phyloP scores from a whole-genome alignment of 2,113 vertebrate species.

The Rhinogobius similis region DNA sequence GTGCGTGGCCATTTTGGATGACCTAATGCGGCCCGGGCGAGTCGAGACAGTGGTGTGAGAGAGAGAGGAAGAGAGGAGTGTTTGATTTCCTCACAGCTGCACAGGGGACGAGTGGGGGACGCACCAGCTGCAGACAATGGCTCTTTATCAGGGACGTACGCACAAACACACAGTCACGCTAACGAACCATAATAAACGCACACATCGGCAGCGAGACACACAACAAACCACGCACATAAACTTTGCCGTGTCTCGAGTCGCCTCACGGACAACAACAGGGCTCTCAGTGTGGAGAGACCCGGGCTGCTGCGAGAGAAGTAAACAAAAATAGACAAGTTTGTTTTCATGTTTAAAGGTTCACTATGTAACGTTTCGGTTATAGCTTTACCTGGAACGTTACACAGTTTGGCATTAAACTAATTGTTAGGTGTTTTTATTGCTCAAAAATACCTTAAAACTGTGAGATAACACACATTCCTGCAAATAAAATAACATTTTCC shows the following conservation, averaged over 20 bases:
- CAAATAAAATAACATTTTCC: no score
- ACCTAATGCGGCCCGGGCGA: slow-evolving; percentile 71
- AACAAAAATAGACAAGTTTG: slow-evolving; percentile 44
- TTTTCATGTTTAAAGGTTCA: neutral
- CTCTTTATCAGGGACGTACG: slow-evolving; percentile 82
- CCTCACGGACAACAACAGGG: slow-evolving; percentile 67
- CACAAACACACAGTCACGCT: slow-evolving; percentile 62
- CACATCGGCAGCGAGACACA: slow-evolving; percentile 22
- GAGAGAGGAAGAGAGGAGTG: slow-evolving; percentile 69
- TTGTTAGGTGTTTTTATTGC: no score
- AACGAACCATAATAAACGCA: slow-evolving; percentile 40
- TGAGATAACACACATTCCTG: no score
- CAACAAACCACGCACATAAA: slow-evolving; percentile 32
- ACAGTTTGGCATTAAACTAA: no score
- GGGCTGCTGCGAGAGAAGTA: slow-evolving; percentile 33
- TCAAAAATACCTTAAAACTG: no score
- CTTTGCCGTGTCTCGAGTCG: slow-evolving; percentile 63
- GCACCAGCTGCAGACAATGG: slow-evolving; percentile 85
- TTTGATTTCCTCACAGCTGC: slow-evolving; percentile 87
- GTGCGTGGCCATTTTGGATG: slow-evolving; percentile 54
- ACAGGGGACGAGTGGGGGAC: slow-evolving; percentile 76
- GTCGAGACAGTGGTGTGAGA: slow-evolving; percentile 62
- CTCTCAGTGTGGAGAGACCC: slow-evolving; percentile 43
- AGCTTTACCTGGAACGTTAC: neutral
- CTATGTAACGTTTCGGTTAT: neutral